Conservation (phyloP, 2,888 invertebrate genomes). For the Elysia crispata region DNA sequence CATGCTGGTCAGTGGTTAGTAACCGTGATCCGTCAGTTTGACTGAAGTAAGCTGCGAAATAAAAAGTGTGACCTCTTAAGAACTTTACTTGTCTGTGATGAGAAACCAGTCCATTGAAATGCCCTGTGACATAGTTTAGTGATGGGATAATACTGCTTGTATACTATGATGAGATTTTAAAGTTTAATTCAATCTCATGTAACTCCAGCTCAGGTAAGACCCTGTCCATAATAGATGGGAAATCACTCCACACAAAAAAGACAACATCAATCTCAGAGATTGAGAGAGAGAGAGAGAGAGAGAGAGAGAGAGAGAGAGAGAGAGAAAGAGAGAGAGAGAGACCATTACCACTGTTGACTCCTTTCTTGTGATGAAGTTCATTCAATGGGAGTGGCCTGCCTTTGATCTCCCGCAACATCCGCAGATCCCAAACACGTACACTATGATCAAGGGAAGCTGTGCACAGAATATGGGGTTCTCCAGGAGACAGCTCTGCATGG, state of each 20-base stretch:
- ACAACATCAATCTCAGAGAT: neutral
- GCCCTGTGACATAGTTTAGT: too few relatives aligned
- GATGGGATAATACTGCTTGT: too few relatives aligned
- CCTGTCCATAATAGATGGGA: too few relatives aligned
- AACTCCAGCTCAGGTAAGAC: too few relatives aligned
- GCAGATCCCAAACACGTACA: conserved; percentile 72
- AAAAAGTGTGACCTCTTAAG: too few relatives aligned
- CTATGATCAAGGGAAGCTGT: conserved; percentile 69
- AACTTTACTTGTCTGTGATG: too few relatives aligned
- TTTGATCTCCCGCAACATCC: conserved; percentile 56
- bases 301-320: neutral
- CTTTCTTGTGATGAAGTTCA: conserved; percentile 63
- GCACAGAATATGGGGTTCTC: conserved; percentile 68
- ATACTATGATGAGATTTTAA: too few relatives aligned
- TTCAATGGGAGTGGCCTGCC: conserved; percentile 44
- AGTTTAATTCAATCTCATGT: too few relatives aligned
- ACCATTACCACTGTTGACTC: conserved; percentile 65
- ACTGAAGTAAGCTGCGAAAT: conserved; percentile 70
- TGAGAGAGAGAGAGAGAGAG: neutral
- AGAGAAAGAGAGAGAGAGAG: neutral
- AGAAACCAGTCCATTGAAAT: too few relatives aligned
- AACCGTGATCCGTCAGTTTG: conserved; percentile 74
- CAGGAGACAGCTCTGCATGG: conserved; percentile 69
- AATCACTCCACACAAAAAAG: too few relatives aligned
- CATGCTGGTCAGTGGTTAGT: conserved; percentile 77